Evolutionary conservation across 2,113 vertebrate genomes (phyloP).

Genomic region (Sander lucioperca): DNA sequence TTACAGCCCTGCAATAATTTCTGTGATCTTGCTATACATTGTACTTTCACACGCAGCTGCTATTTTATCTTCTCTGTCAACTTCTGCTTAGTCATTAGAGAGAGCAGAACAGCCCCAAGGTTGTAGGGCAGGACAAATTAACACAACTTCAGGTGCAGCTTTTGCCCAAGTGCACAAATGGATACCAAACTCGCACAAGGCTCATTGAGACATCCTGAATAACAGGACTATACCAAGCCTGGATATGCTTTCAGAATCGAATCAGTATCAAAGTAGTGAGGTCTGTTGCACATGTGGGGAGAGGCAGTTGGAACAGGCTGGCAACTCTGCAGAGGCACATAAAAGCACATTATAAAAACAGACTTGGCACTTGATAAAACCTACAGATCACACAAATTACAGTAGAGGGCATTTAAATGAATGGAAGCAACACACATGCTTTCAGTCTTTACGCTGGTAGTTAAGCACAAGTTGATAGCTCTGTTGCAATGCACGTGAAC

Average conservation of each 20-base stretch:
- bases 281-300: slow-evolving; percentile 50
- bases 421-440: slow-evolving; percentile 54
- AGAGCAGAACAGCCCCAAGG: slow-evolving; percentile 51
- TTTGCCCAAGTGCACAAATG: slow-evolving; percentile 46
- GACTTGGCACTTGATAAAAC: slow-evolving; percentile 49
- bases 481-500: slow-evolving; percentile 25
- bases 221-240: slow-evolving; percentile 36
- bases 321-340: slow-evolving; percentile 57
- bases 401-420: slow-evolving; percentile 59
- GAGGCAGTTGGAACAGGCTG: slow-evolving; percentile 45
- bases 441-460: slow-evolving; percentile 32
- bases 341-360: slow-evolving; percentile 66
- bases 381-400: slow-evolving; percentile 69
- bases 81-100: slow-evolving; percentile 67
- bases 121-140: slow-evolving; percentile 55
- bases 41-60: slow-evolving; percentile 12
- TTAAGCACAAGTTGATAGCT: slow-evolving; percentile 39
- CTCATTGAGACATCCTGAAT: slow-evolving; percentile 27
- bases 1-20: slow-evolving; percentile 1
- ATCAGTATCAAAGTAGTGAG: slow-evolving; percentile 39
- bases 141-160: slow-evolving; percentile 27
- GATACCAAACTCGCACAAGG: slow-evolving; percentile 24
- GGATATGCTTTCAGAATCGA: slow-evolving; percentile 56
- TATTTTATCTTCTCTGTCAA: slow-evolving; percentile 56
- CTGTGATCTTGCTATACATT: slow-evolving; percentile 29